These are phyloP conservation scores for Drosophila mauritiana DNA, from an alignment of 1,140 invertebrate species.

Conservation along the genomic window DNA sequence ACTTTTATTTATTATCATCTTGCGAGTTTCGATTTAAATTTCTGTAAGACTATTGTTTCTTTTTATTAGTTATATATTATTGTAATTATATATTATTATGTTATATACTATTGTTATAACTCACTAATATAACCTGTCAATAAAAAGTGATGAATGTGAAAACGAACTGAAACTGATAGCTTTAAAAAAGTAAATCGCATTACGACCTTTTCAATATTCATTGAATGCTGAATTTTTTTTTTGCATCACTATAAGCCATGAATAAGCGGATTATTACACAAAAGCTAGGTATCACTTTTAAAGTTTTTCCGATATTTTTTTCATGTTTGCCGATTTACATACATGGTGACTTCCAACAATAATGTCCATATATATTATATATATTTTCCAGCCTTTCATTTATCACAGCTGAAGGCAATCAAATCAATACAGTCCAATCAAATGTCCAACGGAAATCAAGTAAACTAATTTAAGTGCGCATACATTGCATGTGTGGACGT, in stretches of 20 bases:
- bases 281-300: conserved; percentile 17
- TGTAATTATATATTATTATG: too few relatives aligned
- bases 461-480: conserved; percentile 53
- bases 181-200: conserved; percentile 1
- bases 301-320: background rate
- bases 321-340: background rate
- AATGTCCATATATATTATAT: conserved; percentile 5
- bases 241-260: conserved; percentile 7
- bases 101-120: too few relatives aligned
- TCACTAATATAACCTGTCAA: too few relatives aligned
- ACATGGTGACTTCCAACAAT: background rate
- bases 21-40: too few relatives aligned
- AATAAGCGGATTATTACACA: conserved; percentile 17
- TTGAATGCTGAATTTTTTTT: background rate
- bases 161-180: background rate
- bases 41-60: too few relatives aligned
- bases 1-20: too few relatives aligned
- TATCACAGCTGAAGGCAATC: conserved; percentile 7
- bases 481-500: background rate
- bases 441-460: conserved; percentile 54
- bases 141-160: too few relatives aligned
- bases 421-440: conserved; percentile 26
- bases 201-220: conserved; percentile 7
- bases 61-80: too few relatives aligned
- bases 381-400: conserved; percentile 19